phyloP scores from a whole-genome alignment of 2,888 invertebrate genomes.

The Rhingia campestris region DNA sequence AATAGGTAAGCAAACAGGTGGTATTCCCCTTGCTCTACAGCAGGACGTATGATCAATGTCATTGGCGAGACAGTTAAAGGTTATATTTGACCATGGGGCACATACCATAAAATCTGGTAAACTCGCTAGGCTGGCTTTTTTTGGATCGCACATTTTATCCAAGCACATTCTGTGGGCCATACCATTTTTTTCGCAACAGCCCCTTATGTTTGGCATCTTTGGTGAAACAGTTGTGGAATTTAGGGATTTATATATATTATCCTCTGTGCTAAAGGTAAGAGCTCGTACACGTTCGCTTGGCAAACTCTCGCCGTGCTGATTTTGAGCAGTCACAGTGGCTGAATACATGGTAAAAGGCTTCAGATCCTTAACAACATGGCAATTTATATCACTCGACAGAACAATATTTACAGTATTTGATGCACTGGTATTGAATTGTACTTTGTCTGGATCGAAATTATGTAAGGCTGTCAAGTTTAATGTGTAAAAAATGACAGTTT shows the following conservation, averaged over 20 bases:
- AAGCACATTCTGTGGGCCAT: conserved; percentile 90
- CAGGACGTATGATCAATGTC: conserved; percentile 92
- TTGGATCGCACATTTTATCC: conserved; percentile 91
- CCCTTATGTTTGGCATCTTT: conserved; percentile 88
- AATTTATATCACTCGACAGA: conserved; percentile 18
- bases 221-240: conserved; percentile 84
- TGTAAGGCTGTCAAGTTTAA: conserved; percentile 89
- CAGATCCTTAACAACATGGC: conserved; percentile 82
- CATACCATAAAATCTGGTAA: conserved; percentile 93
- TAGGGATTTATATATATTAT: conserved; percentile 34
- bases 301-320: conserved; percentile 89
- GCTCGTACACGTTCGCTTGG: conserved; percentile 89
- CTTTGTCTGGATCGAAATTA: conserved; percentile 85
- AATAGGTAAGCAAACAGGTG: conserved; percentile 88
- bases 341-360: conserved; percentile 93
- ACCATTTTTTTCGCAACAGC: conserved; percentile 88
- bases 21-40: conserved; percentile 89
- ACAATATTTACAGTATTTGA: conserved; percentile 83
- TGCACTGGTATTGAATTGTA: conserved; percentile 57
- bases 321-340: conserved; percentile 88
- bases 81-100: conserved; percentile 92
- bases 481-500: conserved; percentile 86
- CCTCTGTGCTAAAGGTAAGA: conserved; percentile 86
- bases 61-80: conserved; percentile 91
- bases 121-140: conserved; percentile 83